Base-by-base conservation (phyloP, 2,797 vertebrate genomes). In the Gephyroberyx darwinii region DNA sequence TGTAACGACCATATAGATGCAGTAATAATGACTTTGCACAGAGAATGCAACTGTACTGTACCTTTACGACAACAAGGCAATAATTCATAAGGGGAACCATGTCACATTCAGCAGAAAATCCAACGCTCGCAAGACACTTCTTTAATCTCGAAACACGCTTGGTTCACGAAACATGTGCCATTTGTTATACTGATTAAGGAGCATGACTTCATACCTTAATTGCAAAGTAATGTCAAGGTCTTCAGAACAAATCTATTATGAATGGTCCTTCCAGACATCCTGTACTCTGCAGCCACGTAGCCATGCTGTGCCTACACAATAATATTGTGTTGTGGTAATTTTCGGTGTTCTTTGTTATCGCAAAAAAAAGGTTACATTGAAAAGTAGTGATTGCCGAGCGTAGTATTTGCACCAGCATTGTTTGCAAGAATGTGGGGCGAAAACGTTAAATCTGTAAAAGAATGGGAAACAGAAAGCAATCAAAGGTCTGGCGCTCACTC, bases 221-320 rank as follows among this genome's bases (percentile, higher is more conserved):
- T 90, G 88, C 62, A 71, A 85, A 71, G 86, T 79, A 88, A 90
- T 87, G 86, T 53, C 70, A 88, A 81, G 88, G 89, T 86, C 88
- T 72, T 92, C 90, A 88, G 86, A 91, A 85, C 88, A 89, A 92
- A 93, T 93, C 91, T 93, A 92, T 93, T 93, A 91, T 85, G 71
- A 84, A 92, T 87, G 92, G 83, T 90, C 75, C 57, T 55, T 68
- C 30, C 16, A 82, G 75, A 90, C 84, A 65, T 63, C 65, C 59
- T 50, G 9, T 72, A 78, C 75, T 78, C 83, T 84, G 80, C 76
- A 84, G 81, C 84, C 81, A 79, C 81, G 84, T 74, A 74, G 84
- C 74, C 78, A 66, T 14, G 54, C 78, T 78, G 65, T 54, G 76
- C 78, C 80, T 74, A 35, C 14, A 66, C 55, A 55, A 79, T 77